These are phyloP conservation scores for Sciurus vulgaris DNA, from an alignment of 2,797 vertebrate genomes.

Conservation along the genomic window DNA sequence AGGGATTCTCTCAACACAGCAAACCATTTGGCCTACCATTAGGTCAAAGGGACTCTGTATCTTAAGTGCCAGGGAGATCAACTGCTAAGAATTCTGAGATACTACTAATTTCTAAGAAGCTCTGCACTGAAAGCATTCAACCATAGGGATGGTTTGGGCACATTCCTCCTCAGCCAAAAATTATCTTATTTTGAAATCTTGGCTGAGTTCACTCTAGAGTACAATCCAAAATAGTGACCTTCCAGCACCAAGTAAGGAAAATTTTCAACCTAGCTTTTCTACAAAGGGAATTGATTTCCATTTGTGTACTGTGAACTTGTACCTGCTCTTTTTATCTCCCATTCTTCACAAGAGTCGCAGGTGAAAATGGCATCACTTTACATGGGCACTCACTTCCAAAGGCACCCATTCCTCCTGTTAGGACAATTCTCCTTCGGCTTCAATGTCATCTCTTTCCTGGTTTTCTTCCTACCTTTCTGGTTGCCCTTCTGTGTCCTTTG, in stretches of 20 bases:
- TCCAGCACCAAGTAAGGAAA: conserved; percentile 83
- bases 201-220: conserved; percentile 70
- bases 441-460: neutral
- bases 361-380: neutral
- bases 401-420: neutral
- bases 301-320: conserved; percentile 35
- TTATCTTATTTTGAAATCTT: conserved; percentile 82
- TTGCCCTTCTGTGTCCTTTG: neutral
- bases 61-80: neutral
- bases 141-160: conserved; percentile 66
- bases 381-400: neutral
- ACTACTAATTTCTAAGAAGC: conserved; percentile 67
- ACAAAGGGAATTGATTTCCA: conserved; percentile 43
- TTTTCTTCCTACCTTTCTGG: neutral
- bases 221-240: conserved; percentile 81
- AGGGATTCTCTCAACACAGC: neutral
- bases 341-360: neutral
- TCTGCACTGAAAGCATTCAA: conserved; percentile 31
- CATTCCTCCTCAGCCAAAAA: conserved; percentile 73
- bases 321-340: neutral
- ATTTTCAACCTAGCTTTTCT: conserved; percentile 68
- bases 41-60: conserved; percentile 16
- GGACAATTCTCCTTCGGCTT: conserved; percentile 12
- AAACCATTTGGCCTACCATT: neutral
- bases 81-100: conserved; percentile 24